Evolutionary conservation across 2,888 invertebrate genomes (phyloP).

Genomic region (Lacanobia oleracea): DNA sequence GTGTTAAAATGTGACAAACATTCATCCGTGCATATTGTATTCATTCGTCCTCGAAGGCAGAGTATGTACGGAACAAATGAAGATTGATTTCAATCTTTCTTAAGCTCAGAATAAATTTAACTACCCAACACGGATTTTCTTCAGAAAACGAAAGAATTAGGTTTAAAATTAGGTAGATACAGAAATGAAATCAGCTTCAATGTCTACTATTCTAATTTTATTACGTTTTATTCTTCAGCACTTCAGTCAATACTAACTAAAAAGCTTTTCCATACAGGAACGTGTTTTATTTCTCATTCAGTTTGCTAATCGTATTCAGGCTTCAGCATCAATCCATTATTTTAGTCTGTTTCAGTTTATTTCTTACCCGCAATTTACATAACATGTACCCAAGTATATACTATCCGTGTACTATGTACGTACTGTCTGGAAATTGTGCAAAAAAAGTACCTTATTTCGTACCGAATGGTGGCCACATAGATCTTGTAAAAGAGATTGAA

Average conservation of each 20-base stretch:
- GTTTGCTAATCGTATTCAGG: slow-evolving; percentile 22
- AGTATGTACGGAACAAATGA: too few species aligned
- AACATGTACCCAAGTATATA: slow-evolving; percentile 11
- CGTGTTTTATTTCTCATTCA: slow-evolving; percentile 10
- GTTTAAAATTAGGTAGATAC: neutral
- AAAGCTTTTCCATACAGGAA: neutral
- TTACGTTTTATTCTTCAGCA: neutral
- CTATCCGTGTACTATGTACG: neutral
- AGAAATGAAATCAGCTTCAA: neutral
- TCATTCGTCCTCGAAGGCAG: too few species aligned
- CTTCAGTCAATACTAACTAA: neutral
- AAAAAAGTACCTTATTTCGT: slow-evolving; percentile 25
- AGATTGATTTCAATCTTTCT: too few species aligned
- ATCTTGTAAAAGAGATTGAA: slow-evolving; percentile 5
- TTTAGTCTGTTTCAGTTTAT: slow-evolving; percentile 5
- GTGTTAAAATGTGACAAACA: too few species aligned
- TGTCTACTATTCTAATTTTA: neutral
- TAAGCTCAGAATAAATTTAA: too few species aligned
- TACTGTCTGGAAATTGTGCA: slow-evolving; percentile 3
- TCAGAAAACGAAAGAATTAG: neutral
- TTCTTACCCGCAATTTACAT: neutral
- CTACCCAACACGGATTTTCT: too few species aligned
- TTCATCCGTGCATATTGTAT: too few species aligned
- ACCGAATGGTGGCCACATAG: neutral
- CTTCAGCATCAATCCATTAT: slow-evolving; percentile 8